A percentile compares a stretch with the other conserved stretches of the same genome.
phyloP scores from a whole-genome alignment of 2,113 vertebrate species.

The Syngnathoides biaculeatus region DNA sequence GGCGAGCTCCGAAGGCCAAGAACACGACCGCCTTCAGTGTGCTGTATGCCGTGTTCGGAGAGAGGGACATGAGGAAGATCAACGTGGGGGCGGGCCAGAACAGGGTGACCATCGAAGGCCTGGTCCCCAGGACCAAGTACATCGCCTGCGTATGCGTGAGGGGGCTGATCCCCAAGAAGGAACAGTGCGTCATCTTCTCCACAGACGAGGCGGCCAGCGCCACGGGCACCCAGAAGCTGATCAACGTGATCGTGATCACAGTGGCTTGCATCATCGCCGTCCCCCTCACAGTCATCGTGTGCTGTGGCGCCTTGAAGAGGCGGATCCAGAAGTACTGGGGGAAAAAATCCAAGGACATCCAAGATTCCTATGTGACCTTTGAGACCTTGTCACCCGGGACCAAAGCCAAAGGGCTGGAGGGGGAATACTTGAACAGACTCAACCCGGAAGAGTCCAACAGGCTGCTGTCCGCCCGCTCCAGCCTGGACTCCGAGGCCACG shows the following conservation, averaged over 20 bases:
- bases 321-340: constrained; percentile 82
- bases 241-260: constrained; percentile 92
- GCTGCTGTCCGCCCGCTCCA: constrained; percentile 86
- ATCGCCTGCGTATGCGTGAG: constrained; percentile 87
- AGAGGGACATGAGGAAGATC: constrained; percentile 86
- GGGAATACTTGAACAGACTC: constrained; percentile 79
- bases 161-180: constrained; percentile 86
- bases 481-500: constrained; percentile 85
- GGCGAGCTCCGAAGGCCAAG: constrained; percentile 84
- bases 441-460: constrained; percentile 87
- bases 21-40: constrained; percentile 85
- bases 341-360: constrained; percentile 78
- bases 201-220: constrained; percentile 87
- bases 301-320: constrained; percentile 85
- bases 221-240: constrained; percentile 88
- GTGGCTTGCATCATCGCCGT: constrained; percentile 90
- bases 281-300: constrained; percentile 89
- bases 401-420: constrained; percentile 80
- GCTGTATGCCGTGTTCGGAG: constrained; percentile 87
- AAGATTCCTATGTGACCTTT: constrained; percentile 86
- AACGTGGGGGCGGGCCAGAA: constrained; percentile 83
- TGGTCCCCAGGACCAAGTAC: constrained; percentile 91
- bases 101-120: constrained; percentile 80
- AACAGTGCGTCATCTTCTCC: constrained; percentile 95
- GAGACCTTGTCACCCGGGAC: constrained; percentile 82